Conservation (phyloP, 2,888 invertebrate genomes). For the Entomobrya proxima region DNA sequence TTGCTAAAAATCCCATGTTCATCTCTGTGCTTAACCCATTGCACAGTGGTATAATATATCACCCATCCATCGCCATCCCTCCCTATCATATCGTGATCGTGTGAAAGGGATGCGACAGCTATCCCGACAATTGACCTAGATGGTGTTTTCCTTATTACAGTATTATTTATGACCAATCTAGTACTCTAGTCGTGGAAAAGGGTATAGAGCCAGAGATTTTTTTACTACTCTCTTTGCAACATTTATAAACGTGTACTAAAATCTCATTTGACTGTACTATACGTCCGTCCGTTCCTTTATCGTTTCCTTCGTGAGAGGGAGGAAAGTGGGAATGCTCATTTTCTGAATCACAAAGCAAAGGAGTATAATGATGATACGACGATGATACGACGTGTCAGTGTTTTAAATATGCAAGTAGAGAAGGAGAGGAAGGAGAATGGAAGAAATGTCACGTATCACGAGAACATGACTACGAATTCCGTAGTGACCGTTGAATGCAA, state of each 20-base stretch:
- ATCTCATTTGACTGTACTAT: background rate
- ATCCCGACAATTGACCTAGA: constrained; percentile 75
- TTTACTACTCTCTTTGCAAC: constrained; percentile 5
- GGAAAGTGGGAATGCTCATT: constrained; percentile 5
- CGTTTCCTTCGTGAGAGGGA: constrained; percentile 9
- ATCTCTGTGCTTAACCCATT: background rate
- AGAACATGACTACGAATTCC: too few relatives aligned
- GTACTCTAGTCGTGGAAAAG: constrained; percentile 49
- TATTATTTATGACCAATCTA: constrained; percentile 76
- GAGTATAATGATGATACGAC: too few relatives aligned
- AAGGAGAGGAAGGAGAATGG: too few relatives aligned
- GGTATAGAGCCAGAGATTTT: constrained; percentile 12
- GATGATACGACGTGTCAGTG: too few relatives aligned
- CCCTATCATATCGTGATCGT: constrained; percentile 17
- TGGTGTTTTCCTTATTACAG: constrained; percentile 76
- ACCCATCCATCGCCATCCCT: constrained; percentile 15
- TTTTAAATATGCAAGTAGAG: too few relatives aligned
- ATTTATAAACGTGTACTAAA: background rate
- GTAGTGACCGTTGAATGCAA: too few relatives aligned
- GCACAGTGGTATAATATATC: constrained; percentile 8
- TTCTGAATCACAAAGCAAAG: too few relatives aligned
- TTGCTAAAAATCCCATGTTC: constrained; percentile 7
- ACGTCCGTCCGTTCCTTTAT: background rate
- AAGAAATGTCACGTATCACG: too few relatives aligned
- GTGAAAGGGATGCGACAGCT: constrained; percentile 65